These are phyloP conservation scores for Pogonocherus hispidulus DNA, from an alignment of 2,888 invertebrate species.

Conservation along the genomic window DNA sequence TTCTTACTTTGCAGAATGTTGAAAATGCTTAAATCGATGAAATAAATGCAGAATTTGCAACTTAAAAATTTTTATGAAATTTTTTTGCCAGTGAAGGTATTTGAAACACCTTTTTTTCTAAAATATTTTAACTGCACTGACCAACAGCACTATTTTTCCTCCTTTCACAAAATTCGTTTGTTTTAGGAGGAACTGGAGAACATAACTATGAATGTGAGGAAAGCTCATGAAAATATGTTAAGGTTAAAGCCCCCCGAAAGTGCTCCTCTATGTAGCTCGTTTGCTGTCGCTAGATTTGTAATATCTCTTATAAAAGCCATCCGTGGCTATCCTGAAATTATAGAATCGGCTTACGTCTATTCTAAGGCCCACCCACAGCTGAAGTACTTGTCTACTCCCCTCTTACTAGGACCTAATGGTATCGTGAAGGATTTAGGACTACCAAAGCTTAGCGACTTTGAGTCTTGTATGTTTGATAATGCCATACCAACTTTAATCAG, in stretches of 20 bases:
- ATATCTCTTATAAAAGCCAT: constrained; percentile 72
- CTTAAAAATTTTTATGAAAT: no score
- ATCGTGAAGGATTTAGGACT: constrained; percentile 63
- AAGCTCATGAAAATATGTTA: constrained; percentile 76
- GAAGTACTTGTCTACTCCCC: constrained; percentile 63
- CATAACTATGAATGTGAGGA: constrained; percentile 68
- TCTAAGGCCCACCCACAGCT: constrained; percentile 60
- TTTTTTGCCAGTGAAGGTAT: no score
- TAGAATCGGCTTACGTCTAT: constrained; percentile 64
- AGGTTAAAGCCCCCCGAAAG: constrained; percentile 75
- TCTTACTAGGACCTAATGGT: constrained; percentile 63
- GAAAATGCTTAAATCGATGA: no score
- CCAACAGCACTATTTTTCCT: no score
- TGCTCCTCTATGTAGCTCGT: constrained; percentile 75
- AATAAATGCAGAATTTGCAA: no score
- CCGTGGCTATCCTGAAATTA: constrained; percentile 60
- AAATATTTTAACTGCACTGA: no score
- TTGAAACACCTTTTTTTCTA: no score
- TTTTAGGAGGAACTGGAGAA: constrained; percentile 63
- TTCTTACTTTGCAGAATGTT: no score
- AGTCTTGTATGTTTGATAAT: constrained; percentile 63
- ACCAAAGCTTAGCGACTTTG: constrained; percentile 63
- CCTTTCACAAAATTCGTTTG: neutral
- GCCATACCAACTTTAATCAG: constrained; percentile 57
- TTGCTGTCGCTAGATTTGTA: constrained; percentile 75